Base-by-base conservation (phyloP, 2,888 invertebrate genomes). In the Geophilus truncorum region DNA sequence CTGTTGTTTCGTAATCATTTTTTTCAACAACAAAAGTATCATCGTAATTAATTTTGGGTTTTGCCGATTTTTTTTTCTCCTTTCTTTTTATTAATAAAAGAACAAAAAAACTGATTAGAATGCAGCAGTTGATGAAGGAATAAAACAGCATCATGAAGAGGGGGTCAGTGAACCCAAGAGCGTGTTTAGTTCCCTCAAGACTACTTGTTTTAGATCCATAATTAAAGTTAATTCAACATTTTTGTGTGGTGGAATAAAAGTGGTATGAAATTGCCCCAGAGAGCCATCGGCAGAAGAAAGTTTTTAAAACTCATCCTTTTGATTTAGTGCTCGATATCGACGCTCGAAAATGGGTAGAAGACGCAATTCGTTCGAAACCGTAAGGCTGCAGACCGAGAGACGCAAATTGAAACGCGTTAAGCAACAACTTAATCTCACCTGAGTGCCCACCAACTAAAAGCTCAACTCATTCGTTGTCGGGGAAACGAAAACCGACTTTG, bases 341-440 rank as follows among this genome's bases (percentile, higher is more conserved):
- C 23, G 7, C 9, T 23, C 6, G 23, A 62, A 62, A 25, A 25
- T 25, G 62, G 62, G 5, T 12, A 28, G 25, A 23, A 9, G 45
- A 12, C 6, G 45, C 3, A 45, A 45, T 15, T n/a, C 62, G 62
- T 25, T 62, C 25, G 12, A 25, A 25, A 23, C 7, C 6, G n/a
- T 23, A 62, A 62, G 28, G 25, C 9, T 62, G 62, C 12, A 62
- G 28, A 57, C 23, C 1, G 62, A 18, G 28, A 62, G 25, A 62
- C 1, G 62, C 62, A 62, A n/a, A 62, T 62, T 62, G 62, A 7
- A 62, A 62, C 62, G 23, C 28, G 62, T 62, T 62, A 62, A 62
- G 62, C 62, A 62, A 62, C 62, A 62, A 62, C 62, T 62, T 62
- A 62, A 62, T 62, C 62, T 62, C 62, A 62, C 62, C 62, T 62